These are phyloP conservation scores for Hydrozoanthus tunicans DNA, from an alignment of 64 coral and sea anemone species.

Conservation along the genomic window DNA sequence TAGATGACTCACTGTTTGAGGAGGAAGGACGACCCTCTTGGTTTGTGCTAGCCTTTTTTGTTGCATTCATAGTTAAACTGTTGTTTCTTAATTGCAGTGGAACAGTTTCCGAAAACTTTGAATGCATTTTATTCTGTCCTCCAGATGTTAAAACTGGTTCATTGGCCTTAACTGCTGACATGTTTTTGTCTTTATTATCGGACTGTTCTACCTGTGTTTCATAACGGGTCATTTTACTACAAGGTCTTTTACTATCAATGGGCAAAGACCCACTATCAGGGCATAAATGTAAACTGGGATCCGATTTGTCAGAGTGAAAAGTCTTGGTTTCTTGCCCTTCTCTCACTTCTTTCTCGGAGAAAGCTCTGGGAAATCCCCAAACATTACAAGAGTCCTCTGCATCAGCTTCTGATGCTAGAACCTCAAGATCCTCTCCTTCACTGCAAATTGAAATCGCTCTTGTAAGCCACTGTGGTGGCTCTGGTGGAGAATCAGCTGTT, in stretches of 20 bases:
- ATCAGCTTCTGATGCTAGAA: conserved; percentile 86
- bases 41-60: not conserved
- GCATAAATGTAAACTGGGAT: not conserved
- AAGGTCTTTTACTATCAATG: not conserved
- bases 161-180: not conserved
- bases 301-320: not conserved
- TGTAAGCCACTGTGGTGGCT: conserved; percentile 70
- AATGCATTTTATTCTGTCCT: not conserved
- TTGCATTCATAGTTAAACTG: not conserved
- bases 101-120: not conserved
- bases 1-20: not conserved
- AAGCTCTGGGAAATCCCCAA: conserved; percentile 73
- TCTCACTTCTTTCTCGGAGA: conserved; percentile 55
- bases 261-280: not conserved
- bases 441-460: conserved; percentile 97
- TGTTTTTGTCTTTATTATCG: not conserved
- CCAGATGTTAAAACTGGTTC: not conserved
- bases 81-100: not conserved
- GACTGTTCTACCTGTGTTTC: not conserved
- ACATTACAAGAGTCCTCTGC: conserved; percentile 48
- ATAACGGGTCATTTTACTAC: not conserved
- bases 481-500: not conserved
- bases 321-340: not conserved
- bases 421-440: conserved; percentile 93
- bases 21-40: not conserved